Evolutionary conservation across 2,888 invertebrate genomes (phyloP).

Genomic region (Lysandra coridon): DNA sequence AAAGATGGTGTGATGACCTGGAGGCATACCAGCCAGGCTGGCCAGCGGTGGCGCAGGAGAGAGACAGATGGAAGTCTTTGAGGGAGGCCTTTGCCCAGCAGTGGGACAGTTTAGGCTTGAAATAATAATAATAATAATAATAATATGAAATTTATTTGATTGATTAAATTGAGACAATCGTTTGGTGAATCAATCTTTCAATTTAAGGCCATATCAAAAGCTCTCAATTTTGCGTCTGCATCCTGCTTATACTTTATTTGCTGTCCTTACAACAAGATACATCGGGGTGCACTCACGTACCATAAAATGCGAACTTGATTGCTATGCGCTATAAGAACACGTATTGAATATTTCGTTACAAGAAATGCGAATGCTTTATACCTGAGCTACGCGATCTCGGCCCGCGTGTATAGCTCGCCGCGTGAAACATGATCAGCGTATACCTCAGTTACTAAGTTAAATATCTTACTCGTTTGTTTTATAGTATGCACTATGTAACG

Average conservation of each 20-base stretch:
- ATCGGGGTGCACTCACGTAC: slow-evolving; percentile 38
- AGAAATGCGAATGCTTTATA: slow-evolving; percentile 29
- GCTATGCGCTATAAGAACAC: slow-evolving; percentile 36
- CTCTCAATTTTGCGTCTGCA: background rate
- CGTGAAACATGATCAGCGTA: background rate
- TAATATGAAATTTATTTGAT: too few species aligned
- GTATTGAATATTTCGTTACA: slow-evolving; percentile 34
- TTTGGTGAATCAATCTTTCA: background rate
- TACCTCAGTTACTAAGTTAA: background rate
- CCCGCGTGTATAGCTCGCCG: background rate
- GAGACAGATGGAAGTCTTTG: too few species aligned
- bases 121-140: too few species aligned
- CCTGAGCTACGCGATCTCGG: background rate
- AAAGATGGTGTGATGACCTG: too few species aligned
- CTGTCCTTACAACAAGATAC: slow-evolving; percentile 30
- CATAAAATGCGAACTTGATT: slow-evolving; percentile 39
- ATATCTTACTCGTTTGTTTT: background rate
- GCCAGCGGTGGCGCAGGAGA: too few species aligned
- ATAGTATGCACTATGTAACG: background rate
- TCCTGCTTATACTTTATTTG: slow-evolving; percentile 26
- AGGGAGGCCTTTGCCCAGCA: too few species aligned
- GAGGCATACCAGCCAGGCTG: too few species aligned
- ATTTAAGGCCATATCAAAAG: background rate
- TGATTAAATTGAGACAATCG: background rate
- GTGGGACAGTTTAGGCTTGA: too few species aligned